Evolutionary conservation across 2,888 invertebrate genomes (phyloP).

Genomic region (Agrenia bidenticulata): DNA sequence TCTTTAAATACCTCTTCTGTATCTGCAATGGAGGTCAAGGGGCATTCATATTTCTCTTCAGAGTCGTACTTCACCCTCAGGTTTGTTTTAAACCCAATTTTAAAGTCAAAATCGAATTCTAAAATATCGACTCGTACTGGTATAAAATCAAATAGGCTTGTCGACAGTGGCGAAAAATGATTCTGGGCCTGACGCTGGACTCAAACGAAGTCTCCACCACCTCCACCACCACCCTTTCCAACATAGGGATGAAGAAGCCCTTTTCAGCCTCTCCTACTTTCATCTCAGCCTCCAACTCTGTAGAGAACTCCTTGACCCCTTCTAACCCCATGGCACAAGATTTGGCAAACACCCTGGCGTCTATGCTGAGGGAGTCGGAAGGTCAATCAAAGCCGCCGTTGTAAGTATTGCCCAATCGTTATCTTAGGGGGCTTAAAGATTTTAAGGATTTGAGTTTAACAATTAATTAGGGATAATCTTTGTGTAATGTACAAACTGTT

Average conservation of each 20-base stretch:
- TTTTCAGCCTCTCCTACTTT: constrained; percentile 36
- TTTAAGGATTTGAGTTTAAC: no score
- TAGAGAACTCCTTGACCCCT: constrained; percentile 44
- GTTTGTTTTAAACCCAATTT: constrained; percentile 20
- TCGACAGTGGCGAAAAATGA: constrained; percentile 43
- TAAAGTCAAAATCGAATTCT: no score
- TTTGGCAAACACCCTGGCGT: constrained; percentile 38
- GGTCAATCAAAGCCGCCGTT: constrained; percentile 7
- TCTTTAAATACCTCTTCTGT: constrained; percentile 47
- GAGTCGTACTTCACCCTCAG: constrained; percentile 49
- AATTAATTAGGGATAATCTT: no score
- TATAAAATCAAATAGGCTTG: no score
- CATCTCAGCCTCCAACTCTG: constrained; percentile 43
- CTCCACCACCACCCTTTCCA: constrained; percentile 16
- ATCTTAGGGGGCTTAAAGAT: no score
- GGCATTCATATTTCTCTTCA: constrained; percentile 48
- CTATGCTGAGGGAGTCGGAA: constrained; percentile 31
- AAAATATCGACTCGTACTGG: no score
- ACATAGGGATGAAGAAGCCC: constrained; percentile 19
- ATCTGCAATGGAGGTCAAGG: constrained; percentile 51
- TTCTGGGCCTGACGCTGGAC: constrained; percentile 36
- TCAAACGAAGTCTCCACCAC: constrained; percentile 29
- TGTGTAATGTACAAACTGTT: no score
- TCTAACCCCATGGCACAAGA: constrained; percentile 40
- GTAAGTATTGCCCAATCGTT: no score